phyloP scores from a whole-genome alignment of 2,888 invertebrate genomes.

The Stegophylla sp. region DNA sequence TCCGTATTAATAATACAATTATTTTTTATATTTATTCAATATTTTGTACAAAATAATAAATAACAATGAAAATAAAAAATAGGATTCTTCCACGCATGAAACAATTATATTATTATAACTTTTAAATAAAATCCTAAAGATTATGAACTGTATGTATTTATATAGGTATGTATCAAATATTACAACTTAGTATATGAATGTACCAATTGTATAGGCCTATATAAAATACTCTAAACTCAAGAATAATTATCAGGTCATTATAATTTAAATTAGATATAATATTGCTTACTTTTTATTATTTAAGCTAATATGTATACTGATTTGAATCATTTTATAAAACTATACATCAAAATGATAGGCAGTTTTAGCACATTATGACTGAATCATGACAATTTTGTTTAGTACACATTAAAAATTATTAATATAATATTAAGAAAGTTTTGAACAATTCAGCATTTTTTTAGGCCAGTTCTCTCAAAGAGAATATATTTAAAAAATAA shows the following conservation, averaged over 20 bases:
- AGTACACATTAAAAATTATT: conserved; percentile 26
- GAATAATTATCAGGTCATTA: conserved; percentile 23
- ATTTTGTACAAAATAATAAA: conserved; percentile 59
- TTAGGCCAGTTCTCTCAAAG: conserved; percentile 34
- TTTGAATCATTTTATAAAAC: conserved; percentile 25
- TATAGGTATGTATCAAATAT: conserved; percentile 42
- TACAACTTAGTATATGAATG: conserved; percentile 38
- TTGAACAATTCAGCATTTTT: conserved; percentile 45
- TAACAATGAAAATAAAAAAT: conserved; percentile 58
- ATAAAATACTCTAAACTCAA: conserved; percentile 47
- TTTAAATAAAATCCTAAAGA: conserved; percentile 49
- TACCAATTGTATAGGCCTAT: conserved; percentile 37
- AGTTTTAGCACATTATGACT: conserved; percentile 35
- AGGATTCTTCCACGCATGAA: conserved; percentile 49
- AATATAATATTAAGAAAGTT: conserved; percentile 26
- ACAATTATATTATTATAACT: conserved; percentile 43
- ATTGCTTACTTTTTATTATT: conserved; percentile 42
- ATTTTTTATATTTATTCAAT: conserved; percentile 52
- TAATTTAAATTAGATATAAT: conserved; percentile 37
- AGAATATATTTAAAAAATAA: neutral
- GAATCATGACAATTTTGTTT: conserved; percentile 42
- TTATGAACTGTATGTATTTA: conserved; percentile 49
- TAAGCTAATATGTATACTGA: conserved; percentile 42
- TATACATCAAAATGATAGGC: conserved; percentile 41
- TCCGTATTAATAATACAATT: conserved; percentile 5